Percentiles rank a stretch among this genome's conserved stretches.
phyloP scores from a whole-genome alignment of 2,113 vertebrate species.

The Butastur rufipennis region DNA sequence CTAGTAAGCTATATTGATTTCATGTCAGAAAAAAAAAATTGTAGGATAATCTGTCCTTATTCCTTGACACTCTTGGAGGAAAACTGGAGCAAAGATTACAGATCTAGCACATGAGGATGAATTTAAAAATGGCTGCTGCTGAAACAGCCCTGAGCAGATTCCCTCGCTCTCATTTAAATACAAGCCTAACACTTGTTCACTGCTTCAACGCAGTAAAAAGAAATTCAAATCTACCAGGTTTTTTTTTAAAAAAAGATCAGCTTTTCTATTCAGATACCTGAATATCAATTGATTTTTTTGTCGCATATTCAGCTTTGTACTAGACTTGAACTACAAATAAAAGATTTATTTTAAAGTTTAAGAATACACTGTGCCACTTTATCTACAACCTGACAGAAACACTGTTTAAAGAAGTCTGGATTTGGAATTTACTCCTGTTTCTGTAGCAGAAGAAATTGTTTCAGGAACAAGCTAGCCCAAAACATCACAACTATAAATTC shows the following conservation, averaged over 20 bases:
- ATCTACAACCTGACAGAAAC: neutral
- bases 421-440: neutral
- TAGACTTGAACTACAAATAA: neutral
- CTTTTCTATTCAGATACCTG: neutral
- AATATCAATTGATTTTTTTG: neutral
- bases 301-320: neutral
- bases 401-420: neutral
- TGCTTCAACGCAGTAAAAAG: neutral
- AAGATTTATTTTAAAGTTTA: neutral
- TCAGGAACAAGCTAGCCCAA: neutral
- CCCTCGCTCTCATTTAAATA: neutral
- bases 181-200: neutral
- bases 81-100: neutral
- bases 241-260: neutral
- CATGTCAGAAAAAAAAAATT: neutral
- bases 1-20: neutral
- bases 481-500: neutral
- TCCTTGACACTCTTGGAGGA: neutral
- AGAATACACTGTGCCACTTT: neutral
- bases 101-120: neutral
- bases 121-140: neutral
- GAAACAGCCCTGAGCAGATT: neutral
- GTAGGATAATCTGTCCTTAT: neutral
- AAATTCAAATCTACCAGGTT: neutral
- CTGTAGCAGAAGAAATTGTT: neutral